A percentile compares a stretch with the other conserved stretches of the same genome.
These are phyloP conservation scores for Nothoprocta perdicaria DNA, from an alignment of 2,113 vertebrate species.

Conservation along the genomic window DNA sequence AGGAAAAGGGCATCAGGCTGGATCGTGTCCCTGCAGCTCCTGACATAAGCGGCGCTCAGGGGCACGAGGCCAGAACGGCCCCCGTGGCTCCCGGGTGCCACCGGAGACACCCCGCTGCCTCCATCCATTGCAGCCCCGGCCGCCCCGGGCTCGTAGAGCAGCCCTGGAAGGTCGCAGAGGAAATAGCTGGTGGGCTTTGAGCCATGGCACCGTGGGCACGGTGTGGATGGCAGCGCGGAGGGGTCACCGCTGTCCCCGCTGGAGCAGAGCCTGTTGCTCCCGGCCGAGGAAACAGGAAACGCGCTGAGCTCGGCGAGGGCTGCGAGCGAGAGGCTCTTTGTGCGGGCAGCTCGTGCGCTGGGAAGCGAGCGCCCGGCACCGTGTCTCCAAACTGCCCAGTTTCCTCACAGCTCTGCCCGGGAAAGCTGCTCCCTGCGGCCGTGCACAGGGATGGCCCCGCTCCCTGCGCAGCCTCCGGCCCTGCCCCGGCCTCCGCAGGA, in stretches of 20 bases:
- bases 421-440: background rate
- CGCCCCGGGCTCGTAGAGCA: background rate
- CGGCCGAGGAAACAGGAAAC: background rate
- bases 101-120: no score
- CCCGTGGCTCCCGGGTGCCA: no score
- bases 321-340: background rate
- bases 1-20: no score
- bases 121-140: background rate
- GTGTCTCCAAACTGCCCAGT: background rate
- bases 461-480: background rate
- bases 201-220: fast-evolving
- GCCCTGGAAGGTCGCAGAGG: background rate
- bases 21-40: no score
- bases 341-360: background rate
- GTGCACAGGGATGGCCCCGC: background rate
- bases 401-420: background rate
- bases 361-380: background rate
- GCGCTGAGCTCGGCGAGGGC: background rate
- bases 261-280: background rate
- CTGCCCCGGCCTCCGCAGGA: background rate
- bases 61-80: no score
- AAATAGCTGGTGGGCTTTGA: background rate
- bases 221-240: background rate
- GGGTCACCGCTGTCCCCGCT: background rate
- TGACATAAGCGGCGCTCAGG: no score